Percentiles rank a stretch among this genome's conserved stretches.
Conservation (phyloP, 2,888 invertebrate species). For the Bombylius major region DNA sequence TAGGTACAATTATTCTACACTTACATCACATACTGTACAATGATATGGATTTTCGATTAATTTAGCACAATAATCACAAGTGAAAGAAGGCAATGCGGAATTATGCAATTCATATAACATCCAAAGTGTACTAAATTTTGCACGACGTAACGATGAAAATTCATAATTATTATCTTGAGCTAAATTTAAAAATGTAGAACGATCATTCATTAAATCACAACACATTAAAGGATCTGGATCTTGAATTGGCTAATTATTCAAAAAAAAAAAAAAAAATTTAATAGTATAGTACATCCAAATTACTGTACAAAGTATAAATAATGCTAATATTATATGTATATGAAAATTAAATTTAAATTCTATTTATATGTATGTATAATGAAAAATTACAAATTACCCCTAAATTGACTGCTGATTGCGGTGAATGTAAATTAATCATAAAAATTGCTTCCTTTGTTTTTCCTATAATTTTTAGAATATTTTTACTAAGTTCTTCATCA, state of each 20-base stretch:
- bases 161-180: slow-evolving; percentile 98
- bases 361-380: too few species aligned
- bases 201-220: slow-evolving; percentile 99
- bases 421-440: slow-evolving; percentile 94
- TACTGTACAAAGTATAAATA: too few species aligned
- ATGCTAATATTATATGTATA: too few species aligned
- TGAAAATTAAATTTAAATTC: too few species aligned
- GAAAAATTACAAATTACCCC: slow-evolving; percentile 43
- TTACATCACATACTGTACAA: slow-evolving; percentile 91
- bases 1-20: slow-evolving; percentile 26
- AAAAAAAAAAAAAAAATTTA: not conserved
- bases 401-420: slow-evolving; percentile 83
- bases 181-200: slow-evolving; percentile 96
- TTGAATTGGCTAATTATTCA: slow-evolving; percentile 59
- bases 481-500: slow-evolving; percentile 89
- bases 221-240: slow-evolving; percentile 92
- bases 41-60: slow-evolving; percentile 95
- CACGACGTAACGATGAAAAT: slow-evolving; percentile 88
- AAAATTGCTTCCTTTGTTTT: slow-evolving; percentile 99
- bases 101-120: slow-evolving; percentile 98
- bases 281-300: not conserved
- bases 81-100: slow-evolving; percentile 96
- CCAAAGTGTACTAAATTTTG: slow-evolving; percentile 91
- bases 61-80: slow-evolving; percentile 93
- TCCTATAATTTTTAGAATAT: slow-evolving; percentile 98